Evolutionary conservation across 1,140 invertebrate species (phyloP).

Genomic region (Choristoneura fumiferana): DNA sequence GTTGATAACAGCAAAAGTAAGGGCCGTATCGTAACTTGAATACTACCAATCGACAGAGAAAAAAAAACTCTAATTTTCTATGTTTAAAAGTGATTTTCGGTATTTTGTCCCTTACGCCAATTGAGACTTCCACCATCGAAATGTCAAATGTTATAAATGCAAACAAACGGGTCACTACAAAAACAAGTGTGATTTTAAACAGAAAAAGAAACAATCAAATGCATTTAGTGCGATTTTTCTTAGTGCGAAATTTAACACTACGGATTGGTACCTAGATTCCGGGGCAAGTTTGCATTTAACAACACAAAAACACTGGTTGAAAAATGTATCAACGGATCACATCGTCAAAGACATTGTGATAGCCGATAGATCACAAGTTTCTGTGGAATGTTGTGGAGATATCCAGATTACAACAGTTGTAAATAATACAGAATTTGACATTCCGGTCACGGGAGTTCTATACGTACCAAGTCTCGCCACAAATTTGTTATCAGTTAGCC

Average conservation of each 20-base stretch:
- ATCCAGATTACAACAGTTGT: neutral
- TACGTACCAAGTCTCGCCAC: no score
- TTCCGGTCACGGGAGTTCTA: slow-evolving; percentile 14
- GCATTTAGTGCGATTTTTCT: slow-evolving; percentile 31
- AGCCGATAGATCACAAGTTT: neutral
- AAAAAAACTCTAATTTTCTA: no score
- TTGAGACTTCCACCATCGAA: no score
- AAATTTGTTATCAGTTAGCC: no score
- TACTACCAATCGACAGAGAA: no score
- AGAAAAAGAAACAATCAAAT: slow-evolving; percentile 20
- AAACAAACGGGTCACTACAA: neutral
- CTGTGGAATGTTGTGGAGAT: slow-evolving; percentile 11
- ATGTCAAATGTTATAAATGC: neutral
- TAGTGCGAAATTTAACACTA: slow-evolving; percentile 12
- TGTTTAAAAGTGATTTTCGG: no score
- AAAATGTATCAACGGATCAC: slow-evolving; percentile 14
- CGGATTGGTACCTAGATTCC: slow-evolving; percentile 27
- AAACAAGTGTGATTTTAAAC: neutral
- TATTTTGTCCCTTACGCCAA: no score
- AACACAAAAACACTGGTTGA: slow-evolving; percentile 13
- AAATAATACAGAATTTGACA: neutral
- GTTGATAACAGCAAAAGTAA: no score
- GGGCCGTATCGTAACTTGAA: no score
- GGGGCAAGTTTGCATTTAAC: slow-evolving; percentile 27
- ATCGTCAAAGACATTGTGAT: slow-evolving; percentile 20